Conservation (phyloP, 2,113 vertebrate genomes). For the Ptilonorhynchus violaceus region DNA sequence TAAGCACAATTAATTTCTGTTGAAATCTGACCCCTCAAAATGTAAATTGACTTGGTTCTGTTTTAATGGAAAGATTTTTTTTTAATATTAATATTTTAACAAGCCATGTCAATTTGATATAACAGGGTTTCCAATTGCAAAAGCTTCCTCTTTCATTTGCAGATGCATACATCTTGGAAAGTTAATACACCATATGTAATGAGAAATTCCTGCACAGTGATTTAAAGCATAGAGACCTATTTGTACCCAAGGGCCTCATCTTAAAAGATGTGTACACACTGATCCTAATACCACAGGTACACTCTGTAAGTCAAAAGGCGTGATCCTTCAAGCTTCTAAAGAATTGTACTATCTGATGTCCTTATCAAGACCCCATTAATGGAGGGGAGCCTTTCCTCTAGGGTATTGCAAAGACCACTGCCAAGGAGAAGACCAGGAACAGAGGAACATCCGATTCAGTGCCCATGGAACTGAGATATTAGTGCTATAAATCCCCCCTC, state of each 20-base stretch:
- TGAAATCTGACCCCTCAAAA: constrained; percentile 20
- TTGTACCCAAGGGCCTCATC: not conserved
- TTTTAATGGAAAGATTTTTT: constrained; percentile 11
- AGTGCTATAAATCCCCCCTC: not conserved
- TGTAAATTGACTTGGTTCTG: constrained; percentile 24
- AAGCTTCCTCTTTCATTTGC: constrained; percentile 16
- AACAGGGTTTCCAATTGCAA: not conserved
- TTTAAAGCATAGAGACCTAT: not conserved
- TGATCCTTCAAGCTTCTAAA: not conserved
- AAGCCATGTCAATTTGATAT: constrained; percentile 31
- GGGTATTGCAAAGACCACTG: not conserved
- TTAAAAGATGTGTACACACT: not conserved
- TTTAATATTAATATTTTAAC: constrained; percentile 32
- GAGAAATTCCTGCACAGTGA: not conserved
- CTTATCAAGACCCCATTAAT: not conserved
- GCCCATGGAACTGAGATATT: not conserved
- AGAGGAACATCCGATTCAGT: not conserved
- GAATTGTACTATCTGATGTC: not conserved
- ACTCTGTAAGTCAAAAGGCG: not conserved
- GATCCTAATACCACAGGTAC: not conserved
- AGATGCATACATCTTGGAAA: not conserved
- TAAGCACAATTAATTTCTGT: constrained; percentile 48
- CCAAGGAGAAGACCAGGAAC: not conserved
- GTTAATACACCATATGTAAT: not conserved
- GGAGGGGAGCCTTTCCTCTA: not conserved